Evolutionary conservation across 2,888 invertebrate genomes (phyloP).

Genomic region (Meta bourneti): DNA sequence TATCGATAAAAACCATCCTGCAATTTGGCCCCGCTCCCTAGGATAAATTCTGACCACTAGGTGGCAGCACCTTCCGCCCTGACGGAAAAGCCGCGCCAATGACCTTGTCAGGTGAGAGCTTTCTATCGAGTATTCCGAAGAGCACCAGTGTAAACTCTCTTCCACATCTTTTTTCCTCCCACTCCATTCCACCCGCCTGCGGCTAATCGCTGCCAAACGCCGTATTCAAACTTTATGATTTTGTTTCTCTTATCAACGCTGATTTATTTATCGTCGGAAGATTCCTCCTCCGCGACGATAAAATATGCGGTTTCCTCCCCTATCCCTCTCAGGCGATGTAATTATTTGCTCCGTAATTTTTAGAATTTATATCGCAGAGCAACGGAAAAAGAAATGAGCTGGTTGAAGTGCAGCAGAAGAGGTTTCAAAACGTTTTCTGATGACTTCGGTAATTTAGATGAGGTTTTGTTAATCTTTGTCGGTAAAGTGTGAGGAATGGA

Average conservation of each 20-base stretch:
- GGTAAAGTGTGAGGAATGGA: no score
- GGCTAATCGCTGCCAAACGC: constrained; percentile 45
- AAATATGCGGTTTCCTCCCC: constrained; percentile 13
- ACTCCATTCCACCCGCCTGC: not conserved
- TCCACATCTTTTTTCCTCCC: not conserved
- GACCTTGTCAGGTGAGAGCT: constrained; percentile 24
- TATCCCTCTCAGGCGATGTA: constrained; percentile 16
- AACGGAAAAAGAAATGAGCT: no score
- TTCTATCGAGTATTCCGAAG: not conserved
- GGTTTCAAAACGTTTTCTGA: no score
- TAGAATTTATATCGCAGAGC: constrained; percentile 7
- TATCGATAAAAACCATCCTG: not conserved
- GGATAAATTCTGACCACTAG: not conserved
- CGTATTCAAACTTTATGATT: constrained; percentile 43
- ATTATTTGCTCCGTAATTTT: constrained; percentile 38
- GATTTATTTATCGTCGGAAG: constrained; percentile 26
- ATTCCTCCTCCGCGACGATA: constrained; percentile 10
- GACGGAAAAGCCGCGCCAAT: not conserved
- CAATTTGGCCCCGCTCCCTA: not conserved
- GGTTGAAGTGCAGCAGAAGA: no score
- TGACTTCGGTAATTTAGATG: no score
- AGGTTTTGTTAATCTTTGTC: no score
- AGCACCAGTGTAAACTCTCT: not conserved
- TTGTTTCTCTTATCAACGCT: constrained; percentile 26
- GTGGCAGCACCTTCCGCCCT: constrained; percentile 18